phyloP scores from a whole-genome alignment of 2,113 vertebrate genomes.

The Oxyura jamaicensis region DNA sequence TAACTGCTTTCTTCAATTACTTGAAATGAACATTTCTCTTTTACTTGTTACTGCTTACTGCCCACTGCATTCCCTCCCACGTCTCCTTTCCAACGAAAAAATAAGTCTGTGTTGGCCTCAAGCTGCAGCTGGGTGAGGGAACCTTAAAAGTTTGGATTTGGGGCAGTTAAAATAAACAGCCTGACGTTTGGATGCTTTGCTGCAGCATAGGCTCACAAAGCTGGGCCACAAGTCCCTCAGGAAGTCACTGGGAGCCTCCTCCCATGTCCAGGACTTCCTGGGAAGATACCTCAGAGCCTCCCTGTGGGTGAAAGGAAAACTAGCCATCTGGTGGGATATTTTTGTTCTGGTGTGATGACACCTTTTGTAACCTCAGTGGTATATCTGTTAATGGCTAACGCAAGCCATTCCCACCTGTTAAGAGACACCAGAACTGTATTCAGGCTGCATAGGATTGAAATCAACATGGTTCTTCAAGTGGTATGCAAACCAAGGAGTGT shows the following conservation, averaged over 20 bases:
- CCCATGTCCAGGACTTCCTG: background rate
- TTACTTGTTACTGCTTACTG: background rate
- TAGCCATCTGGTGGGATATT: background rate
- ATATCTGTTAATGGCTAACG: background rate
- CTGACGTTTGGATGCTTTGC: background rate
- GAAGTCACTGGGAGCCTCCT: background rate
- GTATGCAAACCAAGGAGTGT: background rate
- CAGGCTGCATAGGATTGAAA: background rate
- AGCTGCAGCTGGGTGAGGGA: background rate
- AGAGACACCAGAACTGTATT: background rate
- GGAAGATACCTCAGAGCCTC: background rate
- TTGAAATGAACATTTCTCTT: constrained; percentile 13
- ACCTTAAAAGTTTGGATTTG: background rate
- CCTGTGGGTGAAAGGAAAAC: background rate
- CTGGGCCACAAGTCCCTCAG: background rate
- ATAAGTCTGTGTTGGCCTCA: background rate
- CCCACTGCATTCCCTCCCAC: background rate
- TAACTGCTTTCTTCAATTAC: constrained; percentile 35
- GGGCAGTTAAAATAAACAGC: background rate
- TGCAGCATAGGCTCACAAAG: fast-evolving
- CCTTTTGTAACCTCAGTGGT: background rate
- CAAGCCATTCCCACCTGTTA: background rate
- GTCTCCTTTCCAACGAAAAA: background rate
- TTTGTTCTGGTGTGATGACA: background rate
- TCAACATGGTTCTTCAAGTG: background rate